Evolutionary conservation across 1,140 invertebrate species (phyloP).

Genomic region (Archivesica marissinica): DNA sequence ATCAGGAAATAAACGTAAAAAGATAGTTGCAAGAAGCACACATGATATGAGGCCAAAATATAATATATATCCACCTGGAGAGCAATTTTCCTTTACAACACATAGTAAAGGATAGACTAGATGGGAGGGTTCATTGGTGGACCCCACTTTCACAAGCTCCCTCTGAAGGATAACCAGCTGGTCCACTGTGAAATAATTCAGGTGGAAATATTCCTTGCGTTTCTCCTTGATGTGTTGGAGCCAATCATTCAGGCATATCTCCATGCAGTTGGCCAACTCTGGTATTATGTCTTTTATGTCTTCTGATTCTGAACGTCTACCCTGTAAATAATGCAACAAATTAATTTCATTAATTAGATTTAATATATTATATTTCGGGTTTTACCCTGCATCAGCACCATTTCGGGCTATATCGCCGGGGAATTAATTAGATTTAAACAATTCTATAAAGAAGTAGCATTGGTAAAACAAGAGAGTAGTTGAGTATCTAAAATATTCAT

Average conservation of each 20-base stretch:
- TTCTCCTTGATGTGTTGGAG: constrained; percentile 71
- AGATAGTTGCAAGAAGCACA: too few relatives aligned
- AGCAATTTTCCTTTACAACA: constrained; percentile 68
- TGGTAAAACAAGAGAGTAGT: too few relatives aligned
- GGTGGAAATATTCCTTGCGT: constrained; percentile 69
- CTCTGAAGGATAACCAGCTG: constrained; percentile 79
- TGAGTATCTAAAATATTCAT: too few relatives aligned
- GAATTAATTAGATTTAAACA: too few relatives aligned
- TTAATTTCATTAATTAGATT: too few relatives aligned
- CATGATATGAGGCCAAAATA: too few relatives aligned
- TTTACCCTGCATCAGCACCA: too few relatives aligned
- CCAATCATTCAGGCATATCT: constrained; percentile 77
- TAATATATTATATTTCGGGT: too few relatives aligned
- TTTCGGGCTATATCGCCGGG: too few relatives aligned
- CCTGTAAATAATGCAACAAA: too few relatives aligned
- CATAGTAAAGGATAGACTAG: constrained; percentile 72
- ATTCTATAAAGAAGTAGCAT: too few relatives aligned
- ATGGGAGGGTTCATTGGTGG: constrained; percentile 42
- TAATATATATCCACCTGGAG: constrained; percentile 34
- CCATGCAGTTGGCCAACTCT: constrained; percentile 75
- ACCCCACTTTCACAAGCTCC: constrained; percentile 71
- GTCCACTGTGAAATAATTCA: constrained; percentile 79
- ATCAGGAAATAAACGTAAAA: too few relatives aligned
- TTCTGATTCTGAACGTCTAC: constrained; percentile 17
- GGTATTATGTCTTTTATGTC: constrained; percentile 58